Evolutionary conservation across 1,140 invertebrate species (phyloP).

Genomic region (Drosophila orena): DNA sequence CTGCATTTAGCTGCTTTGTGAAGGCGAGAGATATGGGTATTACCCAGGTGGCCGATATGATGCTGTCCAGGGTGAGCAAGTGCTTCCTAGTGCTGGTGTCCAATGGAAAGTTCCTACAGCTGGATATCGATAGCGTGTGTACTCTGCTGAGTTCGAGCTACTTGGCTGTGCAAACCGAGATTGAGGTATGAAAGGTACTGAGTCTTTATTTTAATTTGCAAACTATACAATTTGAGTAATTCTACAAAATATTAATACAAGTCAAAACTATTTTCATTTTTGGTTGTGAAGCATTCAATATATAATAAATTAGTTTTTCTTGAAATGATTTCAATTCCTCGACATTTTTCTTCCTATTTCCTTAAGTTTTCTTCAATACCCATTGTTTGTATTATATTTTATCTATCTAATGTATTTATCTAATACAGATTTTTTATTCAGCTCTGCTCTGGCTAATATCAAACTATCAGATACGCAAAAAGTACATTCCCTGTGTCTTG

Average conservation of each 20-base stretch:
- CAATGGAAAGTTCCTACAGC: neutral
- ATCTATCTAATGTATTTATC: neutral
- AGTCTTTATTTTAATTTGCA: no score
- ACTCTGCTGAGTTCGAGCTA: neutral
- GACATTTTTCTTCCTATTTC: no score
- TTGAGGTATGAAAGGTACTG: constrained; percentile 5
- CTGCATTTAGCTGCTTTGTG: neutral
- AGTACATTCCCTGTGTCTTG: neutral
- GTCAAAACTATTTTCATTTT: no score
- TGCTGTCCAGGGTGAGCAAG: neutral
- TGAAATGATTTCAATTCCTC: no score
- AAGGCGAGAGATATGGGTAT: neutral
- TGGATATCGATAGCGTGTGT: neutral
- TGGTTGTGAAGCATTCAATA: no score
- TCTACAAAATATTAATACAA: no score
- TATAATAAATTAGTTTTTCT: no score
- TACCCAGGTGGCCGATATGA: neutral
- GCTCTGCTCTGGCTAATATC: neutral
- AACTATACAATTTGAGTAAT: no score
- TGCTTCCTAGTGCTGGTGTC: constrained; percentile 1
- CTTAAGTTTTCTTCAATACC: no score
- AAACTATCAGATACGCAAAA: neutral
- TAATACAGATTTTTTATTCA: constrained; percentile 1
- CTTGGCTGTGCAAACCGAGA: constrained; percentile 5
- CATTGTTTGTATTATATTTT: neutral